These are phyloP conservation scores for Cheilosia urbana DNA, from an alignment of 2,888 invertebrate species.

Conservation along the genomic window DNA sequence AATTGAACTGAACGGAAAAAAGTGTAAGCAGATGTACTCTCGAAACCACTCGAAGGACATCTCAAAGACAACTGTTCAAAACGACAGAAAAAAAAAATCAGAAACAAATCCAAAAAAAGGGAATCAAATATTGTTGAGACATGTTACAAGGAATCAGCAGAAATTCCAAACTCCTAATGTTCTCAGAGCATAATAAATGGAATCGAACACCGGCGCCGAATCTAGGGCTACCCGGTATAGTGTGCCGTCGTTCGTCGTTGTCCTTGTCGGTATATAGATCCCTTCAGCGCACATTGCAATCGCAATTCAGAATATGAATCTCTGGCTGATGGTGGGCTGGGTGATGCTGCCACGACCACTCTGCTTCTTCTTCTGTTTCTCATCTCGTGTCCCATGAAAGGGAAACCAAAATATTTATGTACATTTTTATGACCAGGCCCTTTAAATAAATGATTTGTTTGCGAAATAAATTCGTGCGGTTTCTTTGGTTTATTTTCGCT, in stretches of 20 bases:
- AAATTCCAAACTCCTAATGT: conserved; percentile 72
- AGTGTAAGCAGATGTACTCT: conserved; percentile 67
- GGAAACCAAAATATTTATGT: conserved; percentile 76
- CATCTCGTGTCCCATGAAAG: conserved; percentile 71
- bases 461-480: conserved; percentile 76
- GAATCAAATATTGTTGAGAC: conserved; percentile 71
- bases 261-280: neutral
- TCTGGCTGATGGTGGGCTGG: conserved; percentile 52
- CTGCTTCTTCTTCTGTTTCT: neutral
- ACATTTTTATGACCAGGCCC: conserved; percentile 75
- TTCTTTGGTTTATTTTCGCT: conserved; percentile 69
- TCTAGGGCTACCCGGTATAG: conserved; percentile 52
- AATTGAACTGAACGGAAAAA: conserved; percentile 60
- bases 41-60: conserved; percentile 68
- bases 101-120: neutral
- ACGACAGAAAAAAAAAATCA: conserved; percentile 9
- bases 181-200: conserved; percentile 69
- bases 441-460: conserved; percentile 76
- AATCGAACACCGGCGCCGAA: conserved; percentile 69
- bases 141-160: conserved; percentile 74
- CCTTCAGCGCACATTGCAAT: conserved; percentile 44
- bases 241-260: conserved; percentile 11
- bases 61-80: conserved; percentile 62
- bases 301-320: conserved; percentile 66
- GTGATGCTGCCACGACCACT: conserved; percentile 38